These are phyloP conservation scores for Leptocoma aspasia DNA, from an alignment of 2,113 vertebrate species.

Conservation along the genomic window DNA sequence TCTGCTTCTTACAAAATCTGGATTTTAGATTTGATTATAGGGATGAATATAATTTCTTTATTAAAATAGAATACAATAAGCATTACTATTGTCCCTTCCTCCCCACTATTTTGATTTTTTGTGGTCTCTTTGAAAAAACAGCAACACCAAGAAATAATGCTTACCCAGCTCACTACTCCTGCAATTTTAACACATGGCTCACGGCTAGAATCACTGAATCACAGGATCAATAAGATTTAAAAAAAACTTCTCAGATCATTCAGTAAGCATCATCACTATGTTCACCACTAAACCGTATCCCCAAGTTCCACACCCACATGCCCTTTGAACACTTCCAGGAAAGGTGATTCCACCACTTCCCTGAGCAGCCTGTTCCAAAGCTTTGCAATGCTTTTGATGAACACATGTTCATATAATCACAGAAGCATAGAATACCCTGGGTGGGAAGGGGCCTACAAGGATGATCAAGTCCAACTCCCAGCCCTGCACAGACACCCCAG, in stretches of 20 bases:
- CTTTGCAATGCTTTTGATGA: background rate
- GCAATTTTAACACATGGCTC: background rate
- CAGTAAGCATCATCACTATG: too few relatives aligned
- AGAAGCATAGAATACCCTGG: background rate
- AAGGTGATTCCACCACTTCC: background rate
- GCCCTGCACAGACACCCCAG: background rate
- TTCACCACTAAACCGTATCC: background rate
- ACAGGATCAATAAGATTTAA: background rate
- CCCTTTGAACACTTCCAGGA: background rate
- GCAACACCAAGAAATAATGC: background rate
- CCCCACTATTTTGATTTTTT: background rate
- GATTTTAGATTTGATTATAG: background rate
- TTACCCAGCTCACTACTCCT: background rate
- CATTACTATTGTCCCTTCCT: background rate
- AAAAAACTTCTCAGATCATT: background rate
- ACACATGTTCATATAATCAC: background rate
- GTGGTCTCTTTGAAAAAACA: background rate
- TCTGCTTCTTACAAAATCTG: background rate
- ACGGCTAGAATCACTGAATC: fast-evolving
- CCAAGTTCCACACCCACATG: fast-evolving
- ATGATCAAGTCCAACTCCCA: background rate
- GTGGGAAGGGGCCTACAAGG: too few relatives aligned
- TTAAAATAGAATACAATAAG: background rate
- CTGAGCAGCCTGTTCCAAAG: background rate
- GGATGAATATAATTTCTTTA: background rate